Conservation (phyloP, 2,113 vertebrate genomes). For the Bettongia penicillata region DNA sequence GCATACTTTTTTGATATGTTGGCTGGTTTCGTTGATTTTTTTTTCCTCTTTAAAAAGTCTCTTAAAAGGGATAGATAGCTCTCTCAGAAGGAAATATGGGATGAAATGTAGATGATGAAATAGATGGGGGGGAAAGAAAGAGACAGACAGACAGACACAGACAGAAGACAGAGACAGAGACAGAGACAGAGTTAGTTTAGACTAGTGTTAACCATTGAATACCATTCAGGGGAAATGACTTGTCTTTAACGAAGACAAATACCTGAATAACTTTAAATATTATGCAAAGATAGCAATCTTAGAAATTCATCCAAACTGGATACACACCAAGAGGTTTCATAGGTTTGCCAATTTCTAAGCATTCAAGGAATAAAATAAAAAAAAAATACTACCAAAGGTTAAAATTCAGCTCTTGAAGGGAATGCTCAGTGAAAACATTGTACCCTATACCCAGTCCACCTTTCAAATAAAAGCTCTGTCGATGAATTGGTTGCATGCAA, state of each 20-base stretch:
- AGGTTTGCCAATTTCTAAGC: neutral
- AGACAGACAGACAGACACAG: no score
- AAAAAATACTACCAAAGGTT: neutral
- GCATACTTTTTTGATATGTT: neutral
- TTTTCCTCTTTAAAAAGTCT: neutral
- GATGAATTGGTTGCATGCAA: neutral
- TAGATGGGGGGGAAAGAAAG: no score
- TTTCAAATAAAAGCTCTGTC: constrained; percentile 29
- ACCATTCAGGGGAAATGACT: neutral
- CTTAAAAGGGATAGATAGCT: neutral
- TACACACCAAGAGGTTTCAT: neutral
- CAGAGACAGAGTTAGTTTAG: neutral
- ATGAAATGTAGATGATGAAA: neutral
- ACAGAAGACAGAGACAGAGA: no score
- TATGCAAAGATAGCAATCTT: neutral
- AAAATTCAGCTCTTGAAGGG: neutral
- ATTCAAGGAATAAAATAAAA: neutral
- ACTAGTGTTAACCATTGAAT: neutral
- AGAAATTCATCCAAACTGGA: neutral
- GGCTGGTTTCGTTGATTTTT: neutral
- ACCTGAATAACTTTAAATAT: neutral
- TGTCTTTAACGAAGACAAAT: neutral
- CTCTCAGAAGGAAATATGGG: neutral
- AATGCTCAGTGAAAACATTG: neutral
- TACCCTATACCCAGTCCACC: neutral